These are phyloP conservation scores for Bothrops jararaca DNA, from an alignment of 2,113 vertebrate genomes.

Conservation along the genomic window DNA sequence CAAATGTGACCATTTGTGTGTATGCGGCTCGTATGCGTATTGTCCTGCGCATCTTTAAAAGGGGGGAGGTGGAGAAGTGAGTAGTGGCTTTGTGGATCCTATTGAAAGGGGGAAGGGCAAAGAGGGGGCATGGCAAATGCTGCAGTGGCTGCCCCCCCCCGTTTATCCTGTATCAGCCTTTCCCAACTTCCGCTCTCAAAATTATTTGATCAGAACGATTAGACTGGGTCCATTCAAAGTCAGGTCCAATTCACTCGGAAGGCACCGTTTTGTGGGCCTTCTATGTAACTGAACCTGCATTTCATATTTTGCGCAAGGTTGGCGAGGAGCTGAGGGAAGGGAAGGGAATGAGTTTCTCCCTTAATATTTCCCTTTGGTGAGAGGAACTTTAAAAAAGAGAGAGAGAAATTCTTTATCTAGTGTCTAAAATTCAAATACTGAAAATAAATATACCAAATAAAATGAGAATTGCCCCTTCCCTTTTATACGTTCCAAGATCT, in stretches of 20 bases:
- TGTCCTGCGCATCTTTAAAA: conserved; percentile 5
- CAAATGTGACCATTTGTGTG: neutral
- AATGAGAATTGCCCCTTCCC: neutral
- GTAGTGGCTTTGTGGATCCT: neutral
- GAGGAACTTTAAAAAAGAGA: neutral
- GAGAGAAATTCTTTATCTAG: neutral
- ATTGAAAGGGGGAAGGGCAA: neutral
- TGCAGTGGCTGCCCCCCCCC: neutral
- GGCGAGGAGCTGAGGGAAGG: neutral
- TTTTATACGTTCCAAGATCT: neutral
- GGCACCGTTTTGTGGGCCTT: neutral
- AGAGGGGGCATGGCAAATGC: neutral
- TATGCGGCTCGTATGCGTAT: neutral
- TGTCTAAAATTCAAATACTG: neutral
- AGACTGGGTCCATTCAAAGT: neutral
- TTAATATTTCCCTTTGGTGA: neutral
- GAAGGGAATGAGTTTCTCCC: neutral
- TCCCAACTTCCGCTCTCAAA: neutral
- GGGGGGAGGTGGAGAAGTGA: neutral
- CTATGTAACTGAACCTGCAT: neutral
- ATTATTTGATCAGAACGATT: neutral
- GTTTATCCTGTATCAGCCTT: neutral
- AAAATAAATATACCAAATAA: neutral
- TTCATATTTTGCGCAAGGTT: neutral
- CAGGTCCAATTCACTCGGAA: neutral